A percentile compares a stretch with the other conserved stretches of the same genome.
Evolutionary conservation across 1,140 invertebrate genomes (phyloP).

Genomic region (Sinonovacula constricta): DNA sequence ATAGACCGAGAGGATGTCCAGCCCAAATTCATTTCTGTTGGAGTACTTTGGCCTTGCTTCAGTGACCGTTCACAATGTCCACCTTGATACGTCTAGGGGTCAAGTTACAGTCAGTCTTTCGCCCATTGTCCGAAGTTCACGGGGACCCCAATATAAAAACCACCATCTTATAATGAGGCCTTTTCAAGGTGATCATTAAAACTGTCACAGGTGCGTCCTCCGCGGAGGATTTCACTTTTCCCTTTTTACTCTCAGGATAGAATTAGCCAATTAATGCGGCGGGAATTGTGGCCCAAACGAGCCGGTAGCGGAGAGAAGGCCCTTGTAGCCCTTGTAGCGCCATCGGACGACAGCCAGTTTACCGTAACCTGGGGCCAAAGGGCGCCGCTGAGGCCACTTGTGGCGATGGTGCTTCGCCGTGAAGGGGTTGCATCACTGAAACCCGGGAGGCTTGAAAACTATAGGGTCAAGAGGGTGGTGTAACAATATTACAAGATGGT

Average conservation of each 20-base stretch:
- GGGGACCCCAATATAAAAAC: slow-evolving; percentile 26
- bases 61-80: slow-evolving; percentile 42
- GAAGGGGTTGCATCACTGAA: too few species aligned
- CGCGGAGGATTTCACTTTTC: slow-evolving; percentile 47
- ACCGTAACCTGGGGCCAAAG: too few species aligned
- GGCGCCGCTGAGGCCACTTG: too few species aligned
- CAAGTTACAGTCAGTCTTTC: slow-evolving; percentile 48
- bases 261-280: slow-evolving; percentile 52
- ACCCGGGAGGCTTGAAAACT: not conserved
- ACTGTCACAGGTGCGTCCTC: slow-evolving; percentile 38
- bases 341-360: too few species aligned
- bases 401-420: too few species aligned
- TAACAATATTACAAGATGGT: too few species aligned
- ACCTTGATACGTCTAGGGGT: slow-evolving; percentile 37
- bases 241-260: slow-evolving; percentile 37
- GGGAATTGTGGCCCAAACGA: too few species aligned
- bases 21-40: slow-evolving; percentile 16
- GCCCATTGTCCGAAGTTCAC: slow-evolving; percentile 30
- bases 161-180: slow-evolving; percentile 29
- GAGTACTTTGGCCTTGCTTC: slow-evolving; percentile 2
- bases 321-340: too few species aligned
- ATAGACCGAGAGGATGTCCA: too few species aligned
- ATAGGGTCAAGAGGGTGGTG: not conserved
- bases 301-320: too few species aligned
- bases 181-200: slow-evolving; percentile 45